Evolutionary conservation across 2,888 invertebrate genomes (phyloP).

Genomic region (Cyaniris semiargus): DNA sequence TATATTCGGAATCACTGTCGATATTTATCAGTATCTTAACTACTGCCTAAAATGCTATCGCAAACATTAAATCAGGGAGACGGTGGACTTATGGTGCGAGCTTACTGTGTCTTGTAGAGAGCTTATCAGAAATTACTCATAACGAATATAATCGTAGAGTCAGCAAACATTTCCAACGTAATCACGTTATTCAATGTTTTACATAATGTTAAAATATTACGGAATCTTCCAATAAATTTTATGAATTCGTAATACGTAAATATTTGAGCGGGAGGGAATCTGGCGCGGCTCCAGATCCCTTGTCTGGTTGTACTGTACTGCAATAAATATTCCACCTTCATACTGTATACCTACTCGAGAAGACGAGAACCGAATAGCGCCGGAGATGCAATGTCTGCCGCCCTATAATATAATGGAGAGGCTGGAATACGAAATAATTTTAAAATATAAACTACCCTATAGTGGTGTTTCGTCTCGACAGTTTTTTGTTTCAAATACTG

Average conservation of each 20-base stretch:
- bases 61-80: too few species aligned
- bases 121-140: background rate
- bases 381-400: slow-evolving; percentile 26
- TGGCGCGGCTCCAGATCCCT: slow-evolving; percentile 38
- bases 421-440: slow-evolving; percentile 5
- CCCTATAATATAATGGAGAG: background rate
- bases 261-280: slow-evolving; percentile 36
- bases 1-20: too few species aligned
- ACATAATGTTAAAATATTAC: slow-evolving; percentile 20
- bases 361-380: slow-evolving; percentile 32
- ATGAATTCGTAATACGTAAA: slow-evolving; percentile 34
- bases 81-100: too few species aligned
- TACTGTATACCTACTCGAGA: slow-evolving; percentile 32
- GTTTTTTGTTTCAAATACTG: background rate
- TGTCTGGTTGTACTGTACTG: slow-evolving; percentile 38
- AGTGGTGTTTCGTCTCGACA: background rate
- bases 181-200: background rate
- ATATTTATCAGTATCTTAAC: too few species aligned
- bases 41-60: too few species aligned
- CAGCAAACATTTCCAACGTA: background rate
- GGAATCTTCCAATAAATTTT: slow-evolving; percentile 24
- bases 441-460: background rate
- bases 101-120: background rate
- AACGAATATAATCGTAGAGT: background rate
- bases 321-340: slow-evolving; percentile 37